phyloP scores from a whole-genome alignment of 2,888 invertebrate genomes.

The Ecliptopera silaceata region DNA sequence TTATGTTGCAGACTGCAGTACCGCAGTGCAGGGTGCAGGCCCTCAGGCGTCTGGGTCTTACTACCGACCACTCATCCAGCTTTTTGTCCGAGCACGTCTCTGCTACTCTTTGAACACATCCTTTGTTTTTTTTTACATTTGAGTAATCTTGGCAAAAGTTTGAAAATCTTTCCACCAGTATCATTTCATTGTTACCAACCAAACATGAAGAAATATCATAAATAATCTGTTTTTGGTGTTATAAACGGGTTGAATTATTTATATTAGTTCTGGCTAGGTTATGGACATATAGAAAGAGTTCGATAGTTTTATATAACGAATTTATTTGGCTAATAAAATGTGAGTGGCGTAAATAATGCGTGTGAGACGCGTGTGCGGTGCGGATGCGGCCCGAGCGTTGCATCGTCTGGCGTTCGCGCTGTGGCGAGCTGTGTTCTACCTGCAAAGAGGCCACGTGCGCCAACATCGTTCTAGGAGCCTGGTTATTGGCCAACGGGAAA shows the following conservation, averaged over 20 bases:
- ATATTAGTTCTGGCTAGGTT: too few species aligned
- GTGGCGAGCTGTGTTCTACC: conserved; percentile 88
- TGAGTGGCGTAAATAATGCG: conserved; percentile 52
- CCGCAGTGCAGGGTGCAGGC: conserved; percentile 30
- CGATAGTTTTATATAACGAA: background rate
- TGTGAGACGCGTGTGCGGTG: conserved; percentile 54
- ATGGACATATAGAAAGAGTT: background rate
- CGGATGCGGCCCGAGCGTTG: conserved; percentile 84
- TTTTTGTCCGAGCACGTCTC: conserved; percentile 39
- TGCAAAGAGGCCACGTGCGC: conserved; percentile 77
- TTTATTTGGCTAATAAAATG: conserved; percentile 14
- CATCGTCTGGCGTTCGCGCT: conserved; percentile 89
- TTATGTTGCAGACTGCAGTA: background rate
- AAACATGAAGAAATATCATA: too few species aligned
- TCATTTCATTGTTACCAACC: conserved; percentile 2
- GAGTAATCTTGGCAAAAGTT: conserved; percentile 17
- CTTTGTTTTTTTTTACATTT: conserved; percentile 45
- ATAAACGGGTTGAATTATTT: too few species aligned
- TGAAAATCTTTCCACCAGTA: conserved; percentile 13
- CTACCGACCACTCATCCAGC: conserved; percentile 42
- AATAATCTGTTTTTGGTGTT: too few species aligned
- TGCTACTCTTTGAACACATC: conserved; percentile 42
- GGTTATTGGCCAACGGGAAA: conserved; percentile 34
- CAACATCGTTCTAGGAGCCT: conserved; percentile 54
- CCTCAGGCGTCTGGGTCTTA: conserved; percentile 62